Conservation (phyloP, 2,113 vertebrate species). For the Galemys pyrenaicus region DNA sequence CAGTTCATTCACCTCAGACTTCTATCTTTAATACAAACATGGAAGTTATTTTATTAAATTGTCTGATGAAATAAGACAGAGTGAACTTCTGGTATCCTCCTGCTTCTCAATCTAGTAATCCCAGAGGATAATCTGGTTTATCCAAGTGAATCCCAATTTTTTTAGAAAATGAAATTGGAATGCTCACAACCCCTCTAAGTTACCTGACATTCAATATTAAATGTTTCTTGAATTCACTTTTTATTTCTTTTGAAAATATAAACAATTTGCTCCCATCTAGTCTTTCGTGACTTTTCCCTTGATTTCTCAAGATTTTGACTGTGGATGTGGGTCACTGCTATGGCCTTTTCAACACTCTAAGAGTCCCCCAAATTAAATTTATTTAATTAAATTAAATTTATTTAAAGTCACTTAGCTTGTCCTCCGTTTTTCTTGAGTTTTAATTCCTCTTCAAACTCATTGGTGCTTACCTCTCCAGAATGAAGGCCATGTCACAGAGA, state of each 20-base stretch:
- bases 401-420: neutral
- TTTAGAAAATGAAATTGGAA: neutral
- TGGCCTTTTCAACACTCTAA: neutral
- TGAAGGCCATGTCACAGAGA: neutral
- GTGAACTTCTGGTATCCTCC: neutral
- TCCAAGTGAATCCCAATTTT: neutral
- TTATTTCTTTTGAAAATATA: neutral
- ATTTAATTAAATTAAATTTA: neutral
- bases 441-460: neutral
- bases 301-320: neutral
- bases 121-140: neutral
- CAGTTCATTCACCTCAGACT: neutral
- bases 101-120: neutral
- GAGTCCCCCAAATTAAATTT: neutral
- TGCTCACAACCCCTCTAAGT: neutral
- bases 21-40: constrained; percentile 24
- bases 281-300: neutral
- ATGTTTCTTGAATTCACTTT: neutral
- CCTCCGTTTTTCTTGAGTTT: neutral
- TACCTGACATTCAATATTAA: neutral
- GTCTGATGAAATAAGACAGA: constrained; percentile 7
- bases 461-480: neutral
- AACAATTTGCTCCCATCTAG: neutral
- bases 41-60: constrained; percentile 6
- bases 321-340: neutral